Conservation (phyloP, 2,797 vertebrate genomes). For the Zalophus californianus region DNA sequence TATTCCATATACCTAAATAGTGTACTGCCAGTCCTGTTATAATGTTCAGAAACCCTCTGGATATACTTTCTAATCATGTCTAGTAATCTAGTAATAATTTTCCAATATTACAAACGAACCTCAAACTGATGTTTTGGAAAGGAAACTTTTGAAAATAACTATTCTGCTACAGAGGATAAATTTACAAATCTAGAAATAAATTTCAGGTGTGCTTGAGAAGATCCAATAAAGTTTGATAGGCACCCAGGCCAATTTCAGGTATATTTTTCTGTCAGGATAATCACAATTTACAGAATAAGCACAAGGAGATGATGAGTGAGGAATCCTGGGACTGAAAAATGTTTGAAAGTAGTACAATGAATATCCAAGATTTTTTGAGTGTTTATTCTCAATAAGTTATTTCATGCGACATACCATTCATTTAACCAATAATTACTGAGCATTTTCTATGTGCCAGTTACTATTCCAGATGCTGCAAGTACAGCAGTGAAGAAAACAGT, state of each 20-base stretch:
- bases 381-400: not conserved
- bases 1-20: not conserved
- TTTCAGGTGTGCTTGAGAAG: not conserved
- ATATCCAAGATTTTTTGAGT: not conserved
- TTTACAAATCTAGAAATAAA: not conserved
- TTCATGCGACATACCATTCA: not conserved
- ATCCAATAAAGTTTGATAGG: not conserved
- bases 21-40: not conserved
- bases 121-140: constrained; percentile 12
- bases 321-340: not conserved
- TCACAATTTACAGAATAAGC: constrained; percentile 12
- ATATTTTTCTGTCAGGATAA: not conserved
- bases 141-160: constrained; percentile 23
- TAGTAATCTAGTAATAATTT: not conserved
- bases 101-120: not conserved
- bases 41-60: not conserved
- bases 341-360: not conserved
- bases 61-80: not conserved
- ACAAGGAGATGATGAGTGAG: constrained; percentile 1
- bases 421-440: not conserved
- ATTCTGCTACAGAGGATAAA: constrained; percentile 1
- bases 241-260: not conserved
- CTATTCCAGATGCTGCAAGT: not conserved
- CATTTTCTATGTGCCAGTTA: not conserved
- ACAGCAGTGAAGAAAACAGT: constrained; percentile 23